These are phyloP conservation scores for Apeltes quadracus DNA, from an alignment of 2,113 vertebrate genomes.

Conservation along the genomic window DNA sequence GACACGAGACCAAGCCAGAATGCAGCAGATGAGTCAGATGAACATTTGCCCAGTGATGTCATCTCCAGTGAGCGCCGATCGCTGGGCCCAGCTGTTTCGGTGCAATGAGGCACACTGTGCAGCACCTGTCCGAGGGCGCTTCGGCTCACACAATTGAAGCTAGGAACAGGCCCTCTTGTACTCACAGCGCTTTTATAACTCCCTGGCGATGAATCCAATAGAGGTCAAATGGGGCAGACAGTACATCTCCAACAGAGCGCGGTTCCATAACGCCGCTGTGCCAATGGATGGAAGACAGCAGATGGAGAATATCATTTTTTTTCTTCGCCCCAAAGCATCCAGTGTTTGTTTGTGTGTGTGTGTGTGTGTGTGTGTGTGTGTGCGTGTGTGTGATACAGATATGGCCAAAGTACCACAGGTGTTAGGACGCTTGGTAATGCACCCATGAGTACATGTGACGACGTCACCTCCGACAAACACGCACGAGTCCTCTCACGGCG, in stretches of 20 bases:
- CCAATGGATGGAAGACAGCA: constrained; percentile 2
- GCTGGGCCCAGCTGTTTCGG: constrained; percentile 73
- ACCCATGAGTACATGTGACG: constrained; percentile 36
- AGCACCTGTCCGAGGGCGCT: constrained; percentile 74
- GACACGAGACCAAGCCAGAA: constrained; percentile 53
- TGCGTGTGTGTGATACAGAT: neutral
- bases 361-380: neutral
- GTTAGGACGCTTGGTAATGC: constrained; percentile 11
- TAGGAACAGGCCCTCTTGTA: constrained; percentile 34
- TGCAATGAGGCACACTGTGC: constrained; percentile 61
- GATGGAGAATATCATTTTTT: neutral
- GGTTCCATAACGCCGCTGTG: constrained; percentile 17
- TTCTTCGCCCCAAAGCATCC: neutral
- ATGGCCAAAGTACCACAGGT: constrained; percentile 24
- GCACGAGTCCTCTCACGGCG: constrained; percentile 35
- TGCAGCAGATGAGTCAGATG: constrained; percentile 75
- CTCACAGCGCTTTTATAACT: constrained; percentile 56
- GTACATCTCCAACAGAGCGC: constrained; percentile 43
- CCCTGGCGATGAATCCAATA: constrained; percentile 50
- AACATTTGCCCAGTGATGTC: constrained; percentile 81
- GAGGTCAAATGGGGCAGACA: constrained; percentile 56
- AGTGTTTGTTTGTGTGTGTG: neutral
- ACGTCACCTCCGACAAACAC: constrained; percentile 59
- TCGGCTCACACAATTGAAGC: constrained; percentile 57
- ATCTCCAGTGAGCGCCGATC: constrained; percentile 73